Conservation (phyloP, 2,888 invertebrate species). For the Synergus laeviventris region DNA sequence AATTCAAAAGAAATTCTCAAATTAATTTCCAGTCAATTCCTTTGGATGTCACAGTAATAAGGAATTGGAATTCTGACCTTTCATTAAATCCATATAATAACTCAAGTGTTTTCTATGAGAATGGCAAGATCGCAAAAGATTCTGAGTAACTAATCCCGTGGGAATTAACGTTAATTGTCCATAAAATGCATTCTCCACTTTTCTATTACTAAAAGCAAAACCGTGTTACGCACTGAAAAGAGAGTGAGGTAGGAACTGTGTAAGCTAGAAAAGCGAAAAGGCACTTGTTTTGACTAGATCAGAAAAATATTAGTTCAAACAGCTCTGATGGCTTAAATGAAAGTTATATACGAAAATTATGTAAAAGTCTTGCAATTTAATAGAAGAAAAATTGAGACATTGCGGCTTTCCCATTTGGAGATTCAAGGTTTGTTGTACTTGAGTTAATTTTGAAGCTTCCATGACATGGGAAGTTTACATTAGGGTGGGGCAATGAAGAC, state of each 20-base stretch:
- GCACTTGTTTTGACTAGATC: slow-evolving; percentile 15
- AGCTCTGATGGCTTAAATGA: neutral
- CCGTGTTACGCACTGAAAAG: slow-evolving; percentile 54
- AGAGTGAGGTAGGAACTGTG: neutral
- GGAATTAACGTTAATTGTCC: slow-evolving; percentile 64
- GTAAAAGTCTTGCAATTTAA: too few relatives aligned
- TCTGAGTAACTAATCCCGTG: slow-evolving; percentile 58
- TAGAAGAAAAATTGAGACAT: too few relatives aligned
- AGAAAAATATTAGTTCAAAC: neutral
- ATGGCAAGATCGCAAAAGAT: neutral
- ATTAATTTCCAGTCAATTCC: neutral
- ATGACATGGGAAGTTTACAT: slow-evolving; percentile 48
- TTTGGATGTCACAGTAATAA: neutral
- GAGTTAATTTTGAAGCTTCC: slow-evolving; percentile 35
- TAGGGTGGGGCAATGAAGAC: slow-evolving; percentile 52
- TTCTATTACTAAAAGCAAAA: slow-evolving; percentile 64
- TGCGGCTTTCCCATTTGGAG: too few relatives aligned
- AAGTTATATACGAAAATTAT: neutral
- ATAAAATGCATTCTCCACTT: slow-evolving; percentile 60
- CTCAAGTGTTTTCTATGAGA: slow-evolving; percentile 19
- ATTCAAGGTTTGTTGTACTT: neutral
- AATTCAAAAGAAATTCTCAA: neutral
- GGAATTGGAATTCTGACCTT: slow-evolving; percentile 14
- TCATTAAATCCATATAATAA: slow-evolving; percentile 12
- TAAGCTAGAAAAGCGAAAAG: slow-evolving; percentile 18